Base-by-base conservation (phyloP, 2,797 vertebrate species). In the Gila robusta region DNA sequence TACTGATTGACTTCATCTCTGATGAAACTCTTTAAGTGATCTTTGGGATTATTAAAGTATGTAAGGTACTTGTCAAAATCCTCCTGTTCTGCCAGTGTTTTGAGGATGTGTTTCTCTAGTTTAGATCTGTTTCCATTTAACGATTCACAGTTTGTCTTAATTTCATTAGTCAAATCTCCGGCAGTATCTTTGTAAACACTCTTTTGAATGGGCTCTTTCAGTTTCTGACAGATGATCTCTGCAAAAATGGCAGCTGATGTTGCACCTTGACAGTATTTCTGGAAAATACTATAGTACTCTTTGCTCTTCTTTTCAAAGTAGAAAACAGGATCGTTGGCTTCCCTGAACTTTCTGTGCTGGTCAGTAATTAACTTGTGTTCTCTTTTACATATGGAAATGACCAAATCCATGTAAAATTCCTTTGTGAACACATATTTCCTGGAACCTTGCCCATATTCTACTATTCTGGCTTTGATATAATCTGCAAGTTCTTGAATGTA, bases 141-240 rank as follows among this genome's bases (percentile, higher is more conserved):
- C 0, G 78, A 67, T 35, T 80, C 39, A 64, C 78, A 80, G 0
- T 32, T 66, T 32, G 0, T 28, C 6, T 23, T 9, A 14, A 80
- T 80, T 47, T 80, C 62, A 28, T 47, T 12, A 2, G 59, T 21
- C 26, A 80, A 1, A 80, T 67, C 41, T 66, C 5, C 23, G 16
- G 78, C 59, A 21, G 2, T 80, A 0, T 80, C n/a, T 64, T 66
- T 80, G 59, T 80, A 67, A n/a, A 73, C 14, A 17, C 39, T 78
- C 17, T 64, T 77, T 14, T 78, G 47, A 28, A 85, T 62, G 19
- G 71, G 28, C 11, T 47, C 72, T 73, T 81, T 81, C 19, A 72
- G 32, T 49, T 73, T 81, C 26, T 81, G 70, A 86, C 78, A 81
- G 23, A 77, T 59, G 52, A 79, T 72, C 49, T 79, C 81, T 5